A percentile compares a stretch with the other conserved stretches of the same genome.
Evolutionary conservation across 2,888 invertebrate species (phyloP).

Genomic region (Tromatobia lineatoria): DNA sequence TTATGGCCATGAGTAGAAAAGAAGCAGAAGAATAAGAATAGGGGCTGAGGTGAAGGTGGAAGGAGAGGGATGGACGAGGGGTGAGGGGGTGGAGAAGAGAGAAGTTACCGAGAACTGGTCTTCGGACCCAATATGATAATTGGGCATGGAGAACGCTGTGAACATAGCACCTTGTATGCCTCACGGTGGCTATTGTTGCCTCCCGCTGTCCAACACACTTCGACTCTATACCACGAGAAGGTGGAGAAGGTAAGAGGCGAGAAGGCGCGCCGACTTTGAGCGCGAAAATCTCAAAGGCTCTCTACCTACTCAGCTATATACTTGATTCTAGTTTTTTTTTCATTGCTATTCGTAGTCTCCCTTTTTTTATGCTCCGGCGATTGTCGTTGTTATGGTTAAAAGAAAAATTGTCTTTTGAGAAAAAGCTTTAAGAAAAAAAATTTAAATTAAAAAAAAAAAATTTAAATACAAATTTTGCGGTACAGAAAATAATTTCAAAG

Average conservation of each 20-base stretch:
- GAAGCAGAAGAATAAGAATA: conserved; percentile 41
- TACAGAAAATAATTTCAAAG: too few species aligned
- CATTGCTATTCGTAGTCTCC: neutral
- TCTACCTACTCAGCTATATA: conserved; percentile 29
- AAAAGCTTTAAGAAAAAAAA: too few species aligned
- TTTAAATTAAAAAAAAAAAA: neutral
- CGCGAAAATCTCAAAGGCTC: conserved; percentile 74
- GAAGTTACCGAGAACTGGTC: conserved; percentile 76
- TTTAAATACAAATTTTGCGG: too few species aligned
- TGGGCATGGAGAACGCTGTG: conserved; percentile 80
- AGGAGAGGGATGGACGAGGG: conserved; percentile 35
- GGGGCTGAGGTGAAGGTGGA: conserved; percentile 42
- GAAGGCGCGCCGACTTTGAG: conserved; percentile 72
- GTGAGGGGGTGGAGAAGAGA: conserved; percentile 55
- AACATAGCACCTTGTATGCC: conserved; percentile 80
- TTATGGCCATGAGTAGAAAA: conserved; percentile 66
- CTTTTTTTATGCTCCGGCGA: conserved; percentile 1
- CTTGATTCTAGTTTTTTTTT: conserved; percentile 19
- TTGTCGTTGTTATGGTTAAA: neutral
- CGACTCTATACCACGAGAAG: neutral
- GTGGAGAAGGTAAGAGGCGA: conserved; percentile 50
- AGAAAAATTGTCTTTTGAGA: neutral
- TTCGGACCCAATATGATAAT: conserved; percentile 81
- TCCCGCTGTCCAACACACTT: conserved; percentile 73
- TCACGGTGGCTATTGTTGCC: conserved; percentile 75